Evolutionary conservation across 2,888 invertebrate species (phyloP).

Genomic region (Sceliomorpha sp.): DNA sequence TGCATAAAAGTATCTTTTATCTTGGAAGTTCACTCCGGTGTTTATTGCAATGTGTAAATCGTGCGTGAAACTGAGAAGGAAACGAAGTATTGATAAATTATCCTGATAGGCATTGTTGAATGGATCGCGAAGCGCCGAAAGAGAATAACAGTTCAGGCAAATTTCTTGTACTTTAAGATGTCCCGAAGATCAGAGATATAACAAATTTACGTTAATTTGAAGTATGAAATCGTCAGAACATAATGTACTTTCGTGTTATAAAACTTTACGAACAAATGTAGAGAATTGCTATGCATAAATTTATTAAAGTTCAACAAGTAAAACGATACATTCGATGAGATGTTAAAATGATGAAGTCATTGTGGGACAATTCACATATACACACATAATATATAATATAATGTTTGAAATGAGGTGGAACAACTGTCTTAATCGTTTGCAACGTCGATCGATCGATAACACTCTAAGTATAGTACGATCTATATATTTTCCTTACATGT

Average conservation of each 20-base stretch:
- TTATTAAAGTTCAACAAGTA: too few relatives aligned
- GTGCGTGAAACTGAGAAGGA: conserved; percentile 17
- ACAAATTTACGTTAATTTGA: too few relatives aligned
- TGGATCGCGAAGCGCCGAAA: conserved; percentile 28
- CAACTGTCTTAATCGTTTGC: conserved; percentile 69
- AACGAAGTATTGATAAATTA: conserved; percentile 13
- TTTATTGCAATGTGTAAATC: conserved; percentile 15
- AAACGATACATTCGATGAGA: too few relatives aligned
- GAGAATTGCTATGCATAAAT: too few relatives aligned
- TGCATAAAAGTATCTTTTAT: conserved; percentile 2
- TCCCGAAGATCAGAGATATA: conserved; percentile 1
- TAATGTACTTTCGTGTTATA: too few relatives aligned
- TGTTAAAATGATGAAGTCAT: too few relatives aligned
- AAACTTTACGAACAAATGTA: too few relatives aligned
- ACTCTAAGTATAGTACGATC: conserved; percentile 1
- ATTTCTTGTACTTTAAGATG: not conserved
- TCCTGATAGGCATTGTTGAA: conserved; percentile 16
- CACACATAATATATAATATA: conserved; percentile 1
- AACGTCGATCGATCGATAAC: conserved; percentile 49
- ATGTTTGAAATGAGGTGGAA: conserved; percentile 64
- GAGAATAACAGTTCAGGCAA: not conserved
- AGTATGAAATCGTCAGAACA: too few relatives aligned
- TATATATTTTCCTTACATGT: not conserved
- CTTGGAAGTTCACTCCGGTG: conserved; percentile 12
- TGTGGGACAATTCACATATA: too few relatives aligned